Base-by-base conservation (phyloP, 2,888 invertebrate species). In the Drosophila pseudotakahashii region DNA sequence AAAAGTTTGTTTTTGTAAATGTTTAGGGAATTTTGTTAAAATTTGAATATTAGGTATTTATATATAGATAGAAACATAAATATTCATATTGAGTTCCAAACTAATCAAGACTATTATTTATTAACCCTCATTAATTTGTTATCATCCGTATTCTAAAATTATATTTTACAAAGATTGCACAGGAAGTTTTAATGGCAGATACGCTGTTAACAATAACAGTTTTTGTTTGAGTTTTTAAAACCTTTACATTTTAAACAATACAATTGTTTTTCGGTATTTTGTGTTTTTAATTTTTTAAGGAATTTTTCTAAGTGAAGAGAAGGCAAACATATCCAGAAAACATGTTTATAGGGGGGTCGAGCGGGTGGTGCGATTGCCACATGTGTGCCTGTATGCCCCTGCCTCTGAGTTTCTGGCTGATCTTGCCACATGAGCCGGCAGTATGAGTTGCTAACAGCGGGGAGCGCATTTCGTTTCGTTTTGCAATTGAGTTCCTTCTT, bases 401-500 rank as follows among this genome's bases (percentile, higher is more conserved):
- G 14, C 14, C 30, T 14, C 47, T 32, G 11, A 30, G 37, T 42
- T 44, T 54, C 59, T 36, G 36, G 41, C 30, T 44, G 71, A 71
- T 62, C 71, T 71, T 55, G 71, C 71, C 62, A 61, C 70, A 61
- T 61, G 71, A 61, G 50, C 52, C 34, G n/a, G 19, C 14, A 32
- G 51, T 64, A 26, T 52, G 34, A 66, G 41, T 26, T 53, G 47
- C 10, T 42, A 45, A 50, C 70, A 69, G 73, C 59, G 55, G 72
- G 72, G 51, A 55, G 70, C 19, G 13, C 54, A 72, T 52, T 50
- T 63, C 62, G 62, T 26, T 63, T 68, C 54, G 45, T 51, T 58
- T 69, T 10, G 68, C 69, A 52, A 68, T 69, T 53, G 70, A 68
- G 69, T 58, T 69, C 69, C 69, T 52, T 51, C 57, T 37, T 50